Evolutionary conservation across 1,140 invertebrate genomes (phyloP), one percentile per base, ranked within the genome.

Genomic region (Sarcophaga bullata): DNA sequence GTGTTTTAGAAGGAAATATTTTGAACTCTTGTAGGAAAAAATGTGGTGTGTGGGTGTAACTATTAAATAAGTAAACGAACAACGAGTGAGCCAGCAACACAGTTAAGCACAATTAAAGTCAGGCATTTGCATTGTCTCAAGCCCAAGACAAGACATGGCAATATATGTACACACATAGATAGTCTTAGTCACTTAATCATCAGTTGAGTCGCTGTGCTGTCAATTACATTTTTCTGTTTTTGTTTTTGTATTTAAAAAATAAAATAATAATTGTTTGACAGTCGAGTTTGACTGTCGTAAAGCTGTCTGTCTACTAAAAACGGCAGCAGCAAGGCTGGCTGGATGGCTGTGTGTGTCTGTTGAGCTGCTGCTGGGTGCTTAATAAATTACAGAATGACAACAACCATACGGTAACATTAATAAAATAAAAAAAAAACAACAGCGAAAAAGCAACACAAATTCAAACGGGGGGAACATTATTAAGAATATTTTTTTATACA

Each of bases 161-260:
- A 37, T 4, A 37, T 37, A 37, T 4, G 4, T 37, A 37, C 25
- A 37, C 25, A 37, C 25, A 37, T 37, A 37, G 25, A 37, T 17
- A 68, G n/a, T n/a, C 54, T n/a, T n/a, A 68, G 62, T 68, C 62
- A 68, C 62, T 68, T 68, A 68, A 68, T 68, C 62, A 68, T 68
- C 62, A 19, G 62, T 68, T 17, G 19, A 68, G 17, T 6, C 19
- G 17, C 6, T 68, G 17, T 68, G n/a, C n/a, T 19, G 62, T 68
- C 19, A 68, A 68, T 68, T 19, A 37, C 25, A 37, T 37, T 37
- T 37, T 37, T 37, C 4, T 37, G 25, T 37, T 37, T 37, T 37
- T 37, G 25, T 37, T 37, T 37, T 37, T 37, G 25, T 37, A 37
- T 37, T 37, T 37, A 37, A 37, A 37, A 37, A 37, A 37, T 37